A percentile compares a stretch with the other conserved stretches of the same genome.
These are phyloP conservation scores for Progne subis DNA, from an alignment of 2,113 vertebrate genomes.

Conservation along the genomic window DNA sequence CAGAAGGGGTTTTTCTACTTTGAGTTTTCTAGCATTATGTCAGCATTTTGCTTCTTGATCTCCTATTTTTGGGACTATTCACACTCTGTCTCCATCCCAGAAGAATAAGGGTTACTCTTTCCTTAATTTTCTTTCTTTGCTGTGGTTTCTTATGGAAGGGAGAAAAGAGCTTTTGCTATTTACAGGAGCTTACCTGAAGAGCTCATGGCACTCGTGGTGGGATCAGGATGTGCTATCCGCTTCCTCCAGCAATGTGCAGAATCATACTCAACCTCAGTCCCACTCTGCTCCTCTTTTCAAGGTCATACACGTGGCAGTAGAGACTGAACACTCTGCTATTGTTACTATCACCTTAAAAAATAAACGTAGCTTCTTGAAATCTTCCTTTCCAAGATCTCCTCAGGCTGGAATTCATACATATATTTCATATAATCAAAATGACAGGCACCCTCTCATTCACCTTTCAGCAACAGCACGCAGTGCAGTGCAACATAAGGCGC, in stretches of 20 bases:
- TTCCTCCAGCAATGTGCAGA: rapidly evolving
- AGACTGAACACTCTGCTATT: background rate
- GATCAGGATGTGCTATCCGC: background rate
- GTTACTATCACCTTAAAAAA: background rate
- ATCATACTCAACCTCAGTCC: background rate
- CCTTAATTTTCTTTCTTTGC: background rate
- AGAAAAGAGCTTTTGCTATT: background rate
- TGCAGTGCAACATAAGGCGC: background rate
- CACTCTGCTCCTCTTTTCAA: background rate
- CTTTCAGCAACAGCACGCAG: background rate
- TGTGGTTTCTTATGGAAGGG: background rate
- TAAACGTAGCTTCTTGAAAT: background rate
- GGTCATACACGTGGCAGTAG: background rate
- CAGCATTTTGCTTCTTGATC: background rate
- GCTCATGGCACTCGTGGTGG: background rate
- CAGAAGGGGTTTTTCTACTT: background rate
- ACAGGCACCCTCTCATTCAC: background rate
- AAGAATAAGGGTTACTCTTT: background rate
- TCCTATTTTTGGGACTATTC: background rate
- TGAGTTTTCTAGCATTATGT: background rate
- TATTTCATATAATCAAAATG: background rate
- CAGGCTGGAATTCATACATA: background rate
- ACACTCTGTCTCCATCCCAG: background rate
- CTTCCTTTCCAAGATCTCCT: background rate
- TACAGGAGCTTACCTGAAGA: background rate